phyloP scores from a whole-genome alignment of 2,113 vertebrate genomes.

The Silurus asotus region DNA sequence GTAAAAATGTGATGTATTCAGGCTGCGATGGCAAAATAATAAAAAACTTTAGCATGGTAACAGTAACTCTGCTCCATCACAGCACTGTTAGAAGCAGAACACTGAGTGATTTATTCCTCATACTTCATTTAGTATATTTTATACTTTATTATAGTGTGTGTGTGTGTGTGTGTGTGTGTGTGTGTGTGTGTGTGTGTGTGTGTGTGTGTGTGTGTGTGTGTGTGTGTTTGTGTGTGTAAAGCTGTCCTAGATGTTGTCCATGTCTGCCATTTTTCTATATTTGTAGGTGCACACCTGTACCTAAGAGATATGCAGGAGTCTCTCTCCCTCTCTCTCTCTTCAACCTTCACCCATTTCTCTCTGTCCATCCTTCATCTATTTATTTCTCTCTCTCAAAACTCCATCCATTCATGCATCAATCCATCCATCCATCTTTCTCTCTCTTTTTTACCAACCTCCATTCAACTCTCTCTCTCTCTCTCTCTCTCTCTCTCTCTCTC shows the following conservation, averaged over 20 bases:
- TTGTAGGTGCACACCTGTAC: slow-evolving; percentile 23
- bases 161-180: neutral
- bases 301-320: neutral
- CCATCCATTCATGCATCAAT: no score
- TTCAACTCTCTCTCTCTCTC: no score
- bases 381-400: neutral
- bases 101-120: neutral
- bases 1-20: neutral
- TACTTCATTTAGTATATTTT: neutral
- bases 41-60: neutral
- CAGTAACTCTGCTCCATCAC: neutral
- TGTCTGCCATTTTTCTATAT: slow-evolving; percentile 27
- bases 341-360: no score
- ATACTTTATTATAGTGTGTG: neutral
- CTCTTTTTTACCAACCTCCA: neutral
- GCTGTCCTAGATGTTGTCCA: neutral
- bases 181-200: neutral
- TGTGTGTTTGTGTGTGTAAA: neutral
- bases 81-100: neutral
- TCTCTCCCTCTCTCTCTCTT: neutral
- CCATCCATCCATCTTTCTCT: neutral
- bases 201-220: neutral
- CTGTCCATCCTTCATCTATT: neutral
- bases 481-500: neutral
- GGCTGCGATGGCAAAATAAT: neutral